Conservation (phyloP, 2,888 invertebrate species). For the Mesodorylaimus sp. region DNA sequence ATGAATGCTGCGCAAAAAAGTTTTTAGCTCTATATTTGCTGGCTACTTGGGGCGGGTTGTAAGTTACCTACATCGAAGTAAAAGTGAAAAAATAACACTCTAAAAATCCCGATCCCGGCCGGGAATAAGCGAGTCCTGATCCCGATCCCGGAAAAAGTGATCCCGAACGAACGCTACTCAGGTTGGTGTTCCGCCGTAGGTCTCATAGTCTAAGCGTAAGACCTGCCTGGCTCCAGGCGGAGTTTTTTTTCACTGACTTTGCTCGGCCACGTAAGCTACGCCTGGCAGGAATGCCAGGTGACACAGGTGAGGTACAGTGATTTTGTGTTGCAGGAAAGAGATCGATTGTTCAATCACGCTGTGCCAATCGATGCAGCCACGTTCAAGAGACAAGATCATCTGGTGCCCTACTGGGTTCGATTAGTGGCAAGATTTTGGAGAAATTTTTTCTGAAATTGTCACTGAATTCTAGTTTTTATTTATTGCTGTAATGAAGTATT, state of each 20-base stretch:
- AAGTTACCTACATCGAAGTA: too few relatives aligned
- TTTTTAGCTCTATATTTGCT: too few relatives aligned
- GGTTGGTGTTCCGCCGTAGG: too few relatives aligned
- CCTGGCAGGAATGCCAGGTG: not conserved
- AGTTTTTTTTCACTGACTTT: not conserved
- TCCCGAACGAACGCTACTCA: too few relatives aligned
- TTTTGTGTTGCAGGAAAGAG: conserved; percentile 44
- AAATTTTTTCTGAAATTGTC: conserved; percentile 46
- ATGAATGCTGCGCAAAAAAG: too few relatives aligned
- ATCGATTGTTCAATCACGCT: conserved; percentile 45
- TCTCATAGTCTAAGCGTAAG: too few relatives aligned
- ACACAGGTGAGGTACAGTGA: not conserved
- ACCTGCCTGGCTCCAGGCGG: not conserved
- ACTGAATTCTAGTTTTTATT: not conserved
- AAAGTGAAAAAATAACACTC: too few relatives aligned
- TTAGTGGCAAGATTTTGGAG: conserved; percentile 54
- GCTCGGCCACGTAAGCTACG: not conserved
- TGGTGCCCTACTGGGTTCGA: conserved; percentile 59
- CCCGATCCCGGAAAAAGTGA: too few relatives aligned
- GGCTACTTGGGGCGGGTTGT: too few relatives aligned
- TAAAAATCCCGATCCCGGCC: too few relatives aligned
- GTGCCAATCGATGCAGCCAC: conserved; percentile 33
- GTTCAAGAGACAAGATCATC: conserved; percentile 46
- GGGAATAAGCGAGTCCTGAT: too few relatives aligned
- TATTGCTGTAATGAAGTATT: not conserved